A percentile compares a stretch with the other conserved stretches of the same genome.
Conservation (phyloP, 2,113 vertebrate genomes). For the Aviceda subcristata region DNA sequence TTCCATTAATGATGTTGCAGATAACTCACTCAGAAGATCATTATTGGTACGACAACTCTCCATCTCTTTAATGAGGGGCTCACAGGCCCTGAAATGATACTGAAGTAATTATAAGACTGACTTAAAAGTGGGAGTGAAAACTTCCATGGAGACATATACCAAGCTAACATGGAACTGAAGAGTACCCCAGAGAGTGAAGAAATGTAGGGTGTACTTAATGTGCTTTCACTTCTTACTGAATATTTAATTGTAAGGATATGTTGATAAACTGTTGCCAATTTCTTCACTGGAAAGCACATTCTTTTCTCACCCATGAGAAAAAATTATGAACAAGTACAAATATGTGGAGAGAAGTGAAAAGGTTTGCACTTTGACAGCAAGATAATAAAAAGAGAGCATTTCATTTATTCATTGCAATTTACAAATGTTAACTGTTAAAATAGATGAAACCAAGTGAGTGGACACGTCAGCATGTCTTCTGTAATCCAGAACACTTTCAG, state of each 20-base stretch:
- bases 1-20: constrained; percentile 33
- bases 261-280: background rate
- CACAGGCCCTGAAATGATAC: constrained; percentile 8
- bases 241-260: constrained; percentile 6
- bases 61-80: constrained; percentile 47
- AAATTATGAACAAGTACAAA: background rate
- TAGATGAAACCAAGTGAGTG: background rate
- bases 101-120: constrained; percentile 36
- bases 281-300: background rate
- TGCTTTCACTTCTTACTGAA: background rate
- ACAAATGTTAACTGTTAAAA: background rate
- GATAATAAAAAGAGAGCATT: background rate
- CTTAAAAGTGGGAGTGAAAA: background rate
- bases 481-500: background rate
- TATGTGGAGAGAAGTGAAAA: background rate
- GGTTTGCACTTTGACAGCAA: background rate
- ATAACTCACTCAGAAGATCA: constrained; percentile 48
- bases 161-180: background rate
- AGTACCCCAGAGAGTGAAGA: background rate
- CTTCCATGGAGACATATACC: background rate
- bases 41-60: constrained; percentile 26
- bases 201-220: background rate
- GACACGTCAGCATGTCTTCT: background rate
- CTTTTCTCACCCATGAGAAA: background rate
- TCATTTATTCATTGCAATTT: background rate